Base-by-base conservation (phyloP, 1,140 invertebrate species). In the Papilio dardanus region DNA sequence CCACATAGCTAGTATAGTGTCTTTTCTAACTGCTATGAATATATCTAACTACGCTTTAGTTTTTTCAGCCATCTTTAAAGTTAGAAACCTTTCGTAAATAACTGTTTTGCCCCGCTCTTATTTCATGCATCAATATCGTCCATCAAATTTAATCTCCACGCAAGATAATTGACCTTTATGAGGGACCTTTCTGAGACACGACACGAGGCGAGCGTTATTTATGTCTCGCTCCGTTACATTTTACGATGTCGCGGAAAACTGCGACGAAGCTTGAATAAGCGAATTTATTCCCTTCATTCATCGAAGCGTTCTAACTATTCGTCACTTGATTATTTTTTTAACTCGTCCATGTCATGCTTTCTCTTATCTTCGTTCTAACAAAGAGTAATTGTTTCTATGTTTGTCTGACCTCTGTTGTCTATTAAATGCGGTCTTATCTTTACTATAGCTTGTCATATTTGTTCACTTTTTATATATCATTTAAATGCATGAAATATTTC, bases 401-500 rank as follows among this genome's bases (percentile, higher is more conserved):
- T 7, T 19, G 16, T 46, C 4, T 42, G 14, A 5, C 14, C 40
- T 42, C 40, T 19, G 35, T 37, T 10, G n/a, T 46, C n/a, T 46
- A 6, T 46, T 46, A 46, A 46, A 46, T 46, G 42, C n/a, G n/a
- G n/a, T 46, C 42, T 46, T 42, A 16, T 16, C n/a, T 16, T 42
- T 42, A 14, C n/a, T 42, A 42, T 50, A 5, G 46, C n/a, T 50
- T 19, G 46, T 50, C 7, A 3, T 21, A 12, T 24, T 24, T 24
- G 4, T 46, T 24, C 8, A 4, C 21, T 21, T 67, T 35, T n/a
- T 21, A 21, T 3, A 14, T 3, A 33, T 69, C 19, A 12, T 69
- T 42, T 42, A 69, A 69, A 69, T 69, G 67, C 35, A 69, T 69
- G 31, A 69, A n/a, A 33, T 37, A 37, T 69, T 42, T 69, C 67